These are phyloP conservation scores for Planiliza haematocheilus DNA, from an alignment of 2,113 vertebrate species.

Conservation along the genomic window DNA sequence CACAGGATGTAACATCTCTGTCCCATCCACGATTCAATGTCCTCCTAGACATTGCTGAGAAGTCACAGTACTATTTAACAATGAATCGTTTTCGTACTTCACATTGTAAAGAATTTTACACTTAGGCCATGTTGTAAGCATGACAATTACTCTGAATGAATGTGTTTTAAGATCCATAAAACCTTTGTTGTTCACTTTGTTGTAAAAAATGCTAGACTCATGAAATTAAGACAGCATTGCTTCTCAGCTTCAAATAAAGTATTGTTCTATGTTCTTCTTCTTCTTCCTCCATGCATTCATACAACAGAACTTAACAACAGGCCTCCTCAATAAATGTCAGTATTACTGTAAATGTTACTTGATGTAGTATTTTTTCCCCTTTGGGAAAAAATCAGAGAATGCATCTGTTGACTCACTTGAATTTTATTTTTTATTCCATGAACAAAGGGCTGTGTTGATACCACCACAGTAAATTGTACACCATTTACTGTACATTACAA, in stretches of 20 bases:
- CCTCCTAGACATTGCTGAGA: too few relatives aligned
- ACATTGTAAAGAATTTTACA: too few relatives aligned
- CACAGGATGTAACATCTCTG: background rate
- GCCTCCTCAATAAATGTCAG: background rate
- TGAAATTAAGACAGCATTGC: background rate
- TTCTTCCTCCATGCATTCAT: background rate
- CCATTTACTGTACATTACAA: conserved; percentile 83
- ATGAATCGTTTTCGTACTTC: too few relatives aligned
- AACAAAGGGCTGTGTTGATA: conserved; percentile 81
- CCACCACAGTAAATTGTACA: conserved; percentile 85
- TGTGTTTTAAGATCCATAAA: background rate
- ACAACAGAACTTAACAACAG: background rate
- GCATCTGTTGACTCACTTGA: conserved; percentile 48
- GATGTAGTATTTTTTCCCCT: background rate
- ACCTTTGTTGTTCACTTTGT: background rate
- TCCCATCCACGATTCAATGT: background rate
- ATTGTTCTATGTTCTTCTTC: background rate
- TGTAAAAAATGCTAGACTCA: background rate
- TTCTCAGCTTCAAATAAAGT: background rate
- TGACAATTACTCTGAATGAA: background rate
- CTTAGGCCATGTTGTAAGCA: background rate
- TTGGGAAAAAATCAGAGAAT: background rate
- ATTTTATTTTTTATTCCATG: conserved; percentile 83
- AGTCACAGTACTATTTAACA: too few relatives aligned
- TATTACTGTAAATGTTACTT: background rate